A percentile compares a stretch with the other conserved stretches of the same genome.
These are phyloP conservation scores for Graphium colonna DNA, from an alignment of 2,888 invertebrate genomes.

Conservation along the genomic window DNA sequence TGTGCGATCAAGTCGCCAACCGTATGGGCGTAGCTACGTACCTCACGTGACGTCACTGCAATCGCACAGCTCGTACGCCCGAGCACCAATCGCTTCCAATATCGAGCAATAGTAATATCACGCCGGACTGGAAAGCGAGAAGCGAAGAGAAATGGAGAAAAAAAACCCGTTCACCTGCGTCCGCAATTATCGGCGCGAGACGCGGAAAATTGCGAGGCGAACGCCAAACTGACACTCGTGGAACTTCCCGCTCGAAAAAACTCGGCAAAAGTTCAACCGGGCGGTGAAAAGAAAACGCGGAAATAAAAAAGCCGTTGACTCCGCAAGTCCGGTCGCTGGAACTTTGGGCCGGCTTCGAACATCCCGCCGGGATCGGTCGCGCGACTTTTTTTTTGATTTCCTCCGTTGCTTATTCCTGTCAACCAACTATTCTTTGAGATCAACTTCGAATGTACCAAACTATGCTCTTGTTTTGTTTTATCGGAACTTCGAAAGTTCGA, in stretches of 20 bases:
- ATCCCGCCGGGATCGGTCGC: conserved; percentile 62
- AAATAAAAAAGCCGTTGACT: conserved; percentile 79
- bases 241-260: conserved; percentile 75
- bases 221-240: conserved; percentile 76
- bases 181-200: conserved; percentile 75
- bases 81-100: too few species aligned
- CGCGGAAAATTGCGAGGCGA: conserved; percentile 73
- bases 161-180: conserved; percentile 66
- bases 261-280: conserved; percentile 74
- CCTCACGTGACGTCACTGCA: too few species aligned
- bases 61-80: too few species aligned
- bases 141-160: conserved; percentile 36
- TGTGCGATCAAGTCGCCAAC: conserved; percentile 6
- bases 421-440: conserved; percentile 49
- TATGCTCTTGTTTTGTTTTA: conserved; percentile 19
- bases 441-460: conserved; percentile 22
- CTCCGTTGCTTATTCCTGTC: conserved; percentile 57
- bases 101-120: conserved; percentile 27
- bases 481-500: conserved; percentile 13
- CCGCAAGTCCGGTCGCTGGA: conserved; percentile 63
- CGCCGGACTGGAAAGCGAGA: conserved; percentile 31
- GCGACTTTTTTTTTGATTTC: conserved; percentile 55
- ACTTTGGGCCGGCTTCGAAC: conserved; percentile 66
- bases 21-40: too few species aligned
- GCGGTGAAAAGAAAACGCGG: conserved; percentile 73